A percentile compares a stretch with the other conserved stretches of the same genome.
Evolutionary conservation across 2,113 vertebrate species (phyloP).

Genomic region (Scytalopus superciliaris): DNA sequence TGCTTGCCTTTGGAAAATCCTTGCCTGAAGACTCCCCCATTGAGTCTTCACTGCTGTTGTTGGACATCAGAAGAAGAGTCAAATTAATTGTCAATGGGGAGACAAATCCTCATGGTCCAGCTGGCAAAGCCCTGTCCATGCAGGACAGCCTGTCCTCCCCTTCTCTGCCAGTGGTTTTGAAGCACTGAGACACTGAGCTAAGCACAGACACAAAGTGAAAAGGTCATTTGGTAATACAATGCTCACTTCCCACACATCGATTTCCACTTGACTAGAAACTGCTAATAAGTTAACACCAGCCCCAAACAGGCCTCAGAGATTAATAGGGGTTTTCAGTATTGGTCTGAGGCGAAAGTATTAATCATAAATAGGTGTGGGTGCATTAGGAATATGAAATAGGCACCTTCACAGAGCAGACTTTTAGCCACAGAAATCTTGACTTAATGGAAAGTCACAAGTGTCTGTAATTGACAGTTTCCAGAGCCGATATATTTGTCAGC

Average conservation of each 20-base stretch:
- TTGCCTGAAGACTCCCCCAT: neutral
- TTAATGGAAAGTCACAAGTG: neutral
- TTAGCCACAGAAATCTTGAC: conserved; percentile 3
- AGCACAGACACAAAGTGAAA: neutral
- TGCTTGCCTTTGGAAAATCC: neutral
- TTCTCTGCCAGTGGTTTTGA: neutral
- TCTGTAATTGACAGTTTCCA: neutral
- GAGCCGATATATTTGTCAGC: neutral
- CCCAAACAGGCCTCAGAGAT: neutral
- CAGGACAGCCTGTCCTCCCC: neutral
- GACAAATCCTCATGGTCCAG: neutral
- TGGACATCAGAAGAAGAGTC: neutral
- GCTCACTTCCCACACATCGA: neutral
- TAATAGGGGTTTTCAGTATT: neutral
- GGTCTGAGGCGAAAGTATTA: neutral
- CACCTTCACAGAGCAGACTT: neutral
- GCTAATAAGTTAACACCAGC: neutral
- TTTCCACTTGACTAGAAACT: conserved; percentile 24
- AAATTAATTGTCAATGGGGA: neutral
- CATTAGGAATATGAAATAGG: neutral
- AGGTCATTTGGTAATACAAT: neutral
- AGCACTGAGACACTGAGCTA: neutral
- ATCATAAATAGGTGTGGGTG: neutral
- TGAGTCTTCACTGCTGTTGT: neutral
- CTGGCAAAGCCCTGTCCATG: neutral